phyloP scores from a whole-genome alignment of 2,888 invertebrate genomes.

The Blastobasis lacticolella region DNA sequence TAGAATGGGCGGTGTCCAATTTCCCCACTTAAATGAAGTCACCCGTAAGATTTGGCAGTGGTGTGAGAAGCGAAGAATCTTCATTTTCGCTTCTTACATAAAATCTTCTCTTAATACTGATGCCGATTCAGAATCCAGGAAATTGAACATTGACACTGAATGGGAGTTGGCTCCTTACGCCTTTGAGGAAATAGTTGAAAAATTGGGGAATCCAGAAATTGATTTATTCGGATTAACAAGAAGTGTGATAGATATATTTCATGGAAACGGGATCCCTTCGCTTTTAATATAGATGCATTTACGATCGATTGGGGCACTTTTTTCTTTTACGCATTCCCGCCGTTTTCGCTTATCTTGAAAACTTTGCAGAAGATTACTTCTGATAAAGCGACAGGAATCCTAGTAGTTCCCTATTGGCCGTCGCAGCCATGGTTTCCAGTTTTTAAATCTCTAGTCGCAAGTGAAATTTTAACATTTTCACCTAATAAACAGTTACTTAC shows the following conservation, averaged over 20 bases:
- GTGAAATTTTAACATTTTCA: neutral
- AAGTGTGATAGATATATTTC: constrained; percentile 6
- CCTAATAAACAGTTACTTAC: constrained; percentile 9
- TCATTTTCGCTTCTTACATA: constrained; percentile 2
- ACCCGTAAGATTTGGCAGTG: constrained; percentile 2
- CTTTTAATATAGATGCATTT: constrained; percentile 12
- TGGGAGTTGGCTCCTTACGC: neutral
- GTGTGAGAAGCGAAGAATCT: constrained; percentile 2
- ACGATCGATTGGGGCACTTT: constrained; percentile 6
- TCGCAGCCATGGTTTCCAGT: neutral
- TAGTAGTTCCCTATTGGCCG: constrained; percentile 3
- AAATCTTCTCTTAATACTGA: constrained; percentile 1
- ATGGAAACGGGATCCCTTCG: constrained; percentile 9
- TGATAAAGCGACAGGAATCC: constrained; percentile 8
- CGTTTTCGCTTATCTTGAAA: constrained; percentile 9
- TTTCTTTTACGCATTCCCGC: constrained; percentile 13
- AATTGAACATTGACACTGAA: constrained; percentile 3
- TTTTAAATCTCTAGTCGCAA: neutral
- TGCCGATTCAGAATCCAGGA: constrained; percentile 3
- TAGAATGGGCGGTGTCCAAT: neutral
- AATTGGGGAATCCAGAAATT: neutral
- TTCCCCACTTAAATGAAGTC: neutral
- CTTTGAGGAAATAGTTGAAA: neutral
- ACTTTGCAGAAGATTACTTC: constrained; percentile 8
- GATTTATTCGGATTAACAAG: constrained; percentile 1